These are phyloP conservation scores for Psophia crepitans DNA, from an alignment of 2,113 vertebrate genomes.

Conservation along the genomic window DNA sequence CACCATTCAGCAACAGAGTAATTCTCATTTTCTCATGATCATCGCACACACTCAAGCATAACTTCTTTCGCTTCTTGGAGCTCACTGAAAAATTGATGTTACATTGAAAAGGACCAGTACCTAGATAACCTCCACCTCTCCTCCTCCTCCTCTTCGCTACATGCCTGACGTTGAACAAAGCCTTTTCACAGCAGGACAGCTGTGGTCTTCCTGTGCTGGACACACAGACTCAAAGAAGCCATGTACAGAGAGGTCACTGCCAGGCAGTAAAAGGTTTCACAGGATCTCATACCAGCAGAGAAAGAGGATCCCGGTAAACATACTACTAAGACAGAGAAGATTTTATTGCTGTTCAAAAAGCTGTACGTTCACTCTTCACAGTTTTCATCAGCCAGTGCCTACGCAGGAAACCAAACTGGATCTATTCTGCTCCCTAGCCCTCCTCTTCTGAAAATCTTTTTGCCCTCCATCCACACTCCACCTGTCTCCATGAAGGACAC, in stretches of 20 bases:
- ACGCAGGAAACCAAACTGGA: neutral
- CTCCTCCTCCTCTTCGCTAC: neutral
- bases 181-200: neutral
- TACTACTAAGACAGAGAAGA: too few species aligned
- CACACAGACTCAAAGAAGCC: neutral
- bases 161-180: neutral
- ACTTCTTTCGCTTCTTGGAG: neutral
- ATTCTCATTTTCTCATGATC: neutral
- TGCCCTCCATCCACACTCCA: neutral
- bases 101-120: neutral
- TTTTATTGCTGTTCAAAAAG: neutral
- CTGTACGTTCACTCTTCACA: neutral
- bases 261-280: neutral
- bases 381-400: neutral
- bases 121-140: neutral
- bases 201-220: neutral
- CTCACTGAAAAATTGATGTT: neutral
- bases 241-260: neutral
- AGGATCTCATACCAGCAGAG: neutral
- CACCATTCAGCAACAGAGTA: neutral
- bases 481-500: neutral
- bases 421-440: neutral
- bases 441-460: neutral
- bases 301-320: neutral
- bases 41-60: neutral